Percentiles rank a stretch among this genome's conserved stretches.
Conservation (phyloP, 2,797 vertebrate genomes). For the Gymnodraco acuticeps region DNA sequence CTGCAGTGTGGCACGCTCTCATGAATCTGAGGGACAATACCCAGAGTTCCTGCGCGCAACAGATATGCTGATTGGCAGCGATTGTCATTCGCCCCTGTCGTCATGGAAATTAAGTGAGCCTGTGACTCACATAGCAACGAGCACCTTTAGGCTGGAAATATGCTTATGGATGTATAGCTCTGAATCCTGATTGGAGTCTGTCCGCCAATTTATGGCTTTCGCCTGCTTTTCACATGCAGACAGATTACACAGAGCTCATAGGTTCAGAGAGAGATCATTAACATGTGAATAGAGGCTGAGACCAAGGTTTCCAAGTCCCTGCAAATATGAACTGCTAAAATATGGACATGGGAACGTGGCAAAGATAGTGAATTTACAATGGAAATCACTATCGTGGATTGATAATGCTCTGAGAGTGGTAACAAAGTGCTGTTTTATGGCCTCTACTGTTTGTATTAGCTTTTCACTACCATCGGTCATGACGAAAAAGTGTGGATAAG, state of each 20-base stretch:
- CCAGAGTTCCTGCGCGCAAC: slow-evolving; percentile 49
- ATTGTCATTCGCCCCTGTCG: slow-evolving; percentile 67
- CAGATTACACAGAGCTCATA: slow-evolving; percentile 27
- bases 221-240: slow-evolving; percentile 35
- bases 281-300: slow-evolving; percentile 45
- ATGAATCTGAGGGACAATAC: slow-evolving; percentile 41
- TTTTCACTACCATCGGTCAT: slow-evolving; percentile 68
- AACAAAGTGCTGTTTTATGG: slow-evolving; percentile 80
- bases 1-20: slow-evolving; percentile 12
- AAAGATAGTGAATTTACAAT: slow-evolving; percentile 52
- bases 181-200: slow-evolving; percentile 48
- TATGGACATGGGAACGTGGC: slow-evolving; percentile 21
- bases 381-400: slow-evolving; percentile 74
- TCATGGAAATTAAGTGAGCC: slow-evolving; percentile 75
- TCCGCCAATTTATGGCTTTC: slow-evolving; percentile 13
- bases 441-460: slow-evolving; percentile 75
- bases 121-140: slow-evolving; percentile 74
- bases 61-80: slow-evolving; percentile 53
- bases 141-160: slow-evolving; percentile 52
- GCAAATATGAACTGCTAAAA: slow-evolving; percentile 30
- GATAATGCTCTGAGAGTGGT: slow-evolving; percentile 68
- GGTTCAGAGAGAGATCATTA: slow-evolving; percentile 33
- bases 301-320: slow-evolving; percentile 1
- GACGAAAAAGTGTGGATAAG: slow-evolving; percentile 58
- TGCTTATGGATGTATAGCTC: slow-evolving; percentile 22